Evolutionary conservation across 2,888 invertebrate genomes (phyloP).

Genomic region (Andrena minutula): DNA sequence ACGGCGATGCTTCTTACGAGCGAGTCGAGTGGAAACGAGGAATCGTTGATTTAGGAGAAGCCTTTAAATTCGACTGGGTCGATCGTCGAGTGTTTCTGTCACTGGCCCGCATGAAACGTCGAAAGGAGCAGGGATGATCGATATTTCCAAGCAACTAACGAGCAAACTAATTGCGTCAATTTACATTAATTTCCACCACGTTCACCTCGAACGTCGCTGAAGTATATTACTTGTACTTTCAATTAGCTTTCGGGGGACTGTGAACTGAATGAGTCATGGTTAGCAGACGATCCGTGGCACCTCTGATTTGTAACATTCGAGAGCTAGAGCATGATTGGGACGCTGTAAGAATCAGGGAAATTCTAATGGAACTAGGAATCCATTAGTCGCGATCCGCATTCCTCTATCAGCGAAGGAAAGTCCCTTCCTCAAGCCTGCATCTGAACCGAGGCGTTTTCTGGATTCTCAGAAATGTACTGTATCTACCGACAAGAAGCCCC

Average conservation of each 20-base stretch:
- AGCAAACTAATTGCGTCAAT: conserved; percentile 45
- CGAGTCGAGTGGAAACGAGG: background rate
- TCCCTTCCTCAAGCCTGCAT: background rate
- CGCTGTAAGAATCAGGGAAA: background rate
- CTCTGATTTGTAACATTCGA: background rate
- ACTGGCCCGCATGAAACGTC: conserved; percentile 24
- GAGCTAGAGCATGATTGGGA: background rate
- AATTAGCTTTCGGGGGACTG: conserved; percentile 36
- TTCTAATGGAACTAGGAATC: background rate
- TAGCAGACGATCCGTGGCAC: background rate
- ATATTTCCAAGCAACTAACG: conserved; percentile 28
- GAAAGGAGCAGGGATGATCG: conserved; percentile 23
- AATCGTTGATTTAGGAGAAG: background rate
- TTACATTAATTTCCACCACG: conserved; percentile 34
- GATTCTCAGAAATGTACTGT: background rate
- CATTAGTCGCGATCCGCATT: no score
- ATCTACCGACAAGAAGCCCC: background rate
- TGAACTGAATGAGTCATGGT: conserved; percentile 16
- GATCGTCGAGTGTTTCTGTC: background rate
- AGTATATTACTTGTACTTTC: conserved; percentile 43
- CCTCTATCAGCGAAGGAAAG: no score
- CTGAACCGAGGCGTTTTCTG: background rate
- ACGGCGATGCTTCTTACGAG: background rate
- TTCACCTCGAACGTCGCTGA: conserved; percentile 11
- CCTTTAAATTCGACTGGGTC: no score